Evolutionary conservation across 2,113 vertebrate genomes (phyloP).

Genomic region (Struthidea cinerea): DNA sequence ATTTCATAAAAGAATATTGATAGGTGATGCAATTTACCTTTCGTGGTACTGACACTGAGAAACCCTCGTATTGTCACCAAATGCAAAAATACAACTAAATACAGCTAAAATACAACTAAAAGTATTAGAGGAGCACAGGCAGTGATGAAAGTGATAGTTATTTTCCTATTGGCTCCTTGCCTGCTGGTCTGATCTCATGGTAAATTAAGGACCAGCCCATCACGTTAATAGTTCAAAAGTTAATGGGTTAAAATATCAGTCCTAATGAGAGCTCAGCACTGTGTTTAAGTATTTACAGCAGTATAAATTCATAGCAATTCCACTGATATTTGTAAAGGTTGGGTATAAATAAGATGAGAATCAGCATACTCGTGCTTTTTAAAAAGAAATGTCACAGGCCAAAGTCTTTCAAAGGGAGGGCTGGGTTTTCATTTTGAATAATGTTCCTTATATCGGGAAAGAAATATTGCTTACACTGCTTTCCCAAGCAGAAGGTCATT

Average conservation of each 20-base stretch:
- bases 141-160: neutral
- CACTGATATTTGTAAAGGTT: neutral
- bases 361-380: neutral
- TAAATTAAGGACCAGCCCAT: neutral
- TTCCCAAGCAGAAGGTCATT: neutral
- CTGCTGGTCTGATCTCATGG: neutral
- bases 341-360: neutral
- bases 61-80: neutral
- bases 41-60: neutral
- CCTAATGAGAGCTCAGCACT: neutral
- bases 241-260: neutral
- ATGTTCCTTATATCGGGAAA: neutral
- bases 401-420: neutral
- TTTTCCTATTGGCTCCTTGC: neutral
- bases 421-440: neutral
- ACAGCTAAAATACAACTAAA: neutral
- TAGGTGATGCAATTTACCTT: neutral
- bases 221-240: neutral
- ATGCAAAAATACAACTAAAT: neutral
- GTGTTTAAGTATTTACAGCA: neutral
- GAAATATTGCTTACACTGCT: neutral
- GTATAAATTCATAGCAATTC: neutral
- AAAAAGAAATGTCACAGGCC: neutral
- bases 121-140: neutral
- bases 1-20: neutral